Evolutionary conservation across 23 tunicate genomes (phyloP).

Genomic region (Botrylloides violaceus): DNA sequence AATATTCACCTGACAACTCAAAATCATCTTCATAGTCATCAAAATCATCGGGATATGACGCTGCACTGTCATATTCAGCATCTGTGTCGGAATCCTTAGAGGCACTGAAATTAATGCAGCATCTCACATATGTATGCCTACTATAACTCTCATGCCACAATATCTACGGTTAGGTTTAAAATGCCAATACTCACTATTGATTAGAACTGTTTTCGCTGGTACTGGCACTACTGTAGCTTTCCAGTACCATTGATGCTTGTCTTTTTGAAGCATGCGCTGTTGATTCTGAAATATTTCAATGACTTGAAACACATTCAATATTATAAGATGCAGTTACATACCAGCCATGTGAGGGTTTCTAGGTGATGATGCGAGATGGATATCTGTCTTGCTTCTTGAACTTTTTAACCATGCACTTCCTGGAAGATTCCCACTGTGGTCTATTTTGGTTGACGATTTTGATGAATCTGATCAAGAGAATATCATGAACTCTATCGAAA

Average conservation of each 20-base stretch:
- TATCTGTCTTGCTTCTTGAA: background rate
- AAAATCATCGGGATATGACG: background rate
- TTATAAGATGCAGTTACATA: too few species aligned
- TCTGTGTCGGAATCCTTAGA: conserved; percentile 5
- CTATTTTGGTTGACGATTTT: background rate
- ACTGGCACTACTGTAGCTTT: conserved; percentile 18
- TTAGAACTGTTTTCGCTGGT: background rate
- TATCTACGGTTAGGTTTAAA: background rate
- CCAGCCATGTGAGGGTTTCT: too few species aligned
- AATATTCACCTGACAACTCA: conserved; percentile 39
- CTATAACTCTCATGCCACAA: background rate
- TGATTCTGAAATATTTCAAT: too few species aligned
- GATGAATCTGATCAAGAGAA: background rate
- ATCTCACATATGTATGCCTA: background rate
- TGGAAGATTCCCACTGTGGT: conserved; percentile 31
- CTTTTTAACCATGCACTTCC: conserved; percentile 76
- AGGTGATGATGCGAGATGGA: background rate
- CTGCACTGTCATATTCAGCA: conserved; percentile 6
- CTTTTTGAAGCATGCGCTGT: background rate
- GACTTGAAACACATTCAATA: too few species aligned
- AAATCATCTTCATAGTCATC: conserved; percentile 72
- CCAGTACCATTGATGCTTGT: background rate
- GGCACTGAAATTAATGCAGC: background rate
- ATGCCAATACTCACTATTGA: background rate
- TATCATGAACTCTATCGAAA: background rate